Conservation (phyloP, 2,888 invertebrate genomes). For the Clusia tigrina region DNA sequence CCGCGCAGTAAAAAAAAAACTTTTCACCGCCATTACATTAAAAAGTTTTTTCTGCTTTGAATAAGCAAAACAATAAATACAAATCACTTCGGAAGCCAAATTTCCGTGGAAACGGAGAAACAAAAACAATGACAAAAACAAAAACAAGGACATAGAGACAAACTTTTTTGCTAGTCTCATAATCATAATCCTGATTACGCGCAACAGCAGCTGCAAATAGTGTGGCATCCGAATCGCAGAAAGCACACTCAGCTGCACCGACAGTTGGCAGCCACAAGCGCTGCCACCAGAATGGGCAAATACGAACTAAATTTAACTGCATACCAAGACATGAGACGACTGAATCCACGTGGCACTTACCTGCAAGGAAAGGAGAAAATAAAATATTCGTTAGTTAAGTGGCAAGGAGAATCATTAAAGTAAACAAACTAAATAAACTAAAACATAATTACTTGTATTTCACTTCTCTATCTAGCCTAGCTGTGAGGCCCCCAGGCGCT, state of each 20-base stretch:
- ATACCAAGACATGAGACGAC: not conserved
- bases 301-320: not conserved
- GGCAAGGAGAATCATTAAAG: not conserved
- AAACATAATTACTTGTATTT: too few relatives aligned
- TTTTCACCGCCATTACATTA: slow-evolving; percentile 6
- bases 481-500: too few relatives aligned
- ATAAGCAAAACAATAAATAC: slow-evolving; percentile 6
- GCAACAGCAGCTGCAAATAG: not conserved
- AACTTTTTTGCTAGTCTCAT: not conserved
- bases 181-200: slow-evolving; percentile 3
- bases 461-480: too few relatives aligned
- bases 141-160: not conserved
- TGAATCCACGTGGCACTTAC: not conserved
- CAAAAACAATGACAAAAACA: not conserved
- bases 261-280: slow-evolving; percentile 4
- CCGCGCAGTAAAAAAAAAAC: not conserved
- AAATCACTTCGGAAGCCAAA: not conserved
- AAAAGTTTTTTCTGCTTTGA: not conserved
- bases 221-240: too few relatives aligned
- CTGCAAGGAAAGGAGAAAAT: not conserved
- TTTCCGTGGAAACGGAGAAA: not conserved
- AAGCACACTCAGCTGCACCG: not conserved
- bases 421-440: not conserved
- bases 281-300: not conserved
- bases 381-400: not conserved